phyloP scores from a whole-genome alignment of 2,888 invertebrate species.

The Slavum lentiscoides region DNA sequence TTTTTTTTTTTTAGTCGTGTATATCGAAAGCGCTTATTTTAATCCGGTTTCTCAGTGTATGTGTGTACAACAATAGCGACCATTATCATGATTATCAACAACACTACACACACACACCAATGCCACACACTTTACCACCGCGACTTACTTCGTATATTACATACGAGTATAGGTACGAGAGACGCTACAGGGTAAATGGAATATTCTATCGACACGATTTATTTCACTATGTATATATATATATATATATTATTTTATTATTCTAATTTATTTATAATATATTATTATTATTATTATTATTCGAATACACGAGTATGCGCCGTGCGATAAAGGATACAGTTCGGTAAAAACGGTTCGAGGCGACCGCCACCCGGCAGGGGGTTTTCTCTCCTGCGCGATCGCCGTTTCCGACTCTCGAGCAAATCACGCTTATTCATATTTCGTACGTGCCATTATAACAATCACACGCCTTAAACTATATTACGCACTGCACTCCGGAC shows the following conservation, averaged over 20 bases:
- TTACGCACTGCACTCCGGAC: too few relatives aligned
- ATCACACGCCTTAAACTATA: too few relatives aligned
- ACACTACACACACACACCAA: conserved; percentile 16
- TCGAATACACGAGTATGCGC: too few relatives aligned
- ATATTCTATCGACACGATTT: conserved; percentile 6
- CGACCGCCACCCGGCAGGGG: background rate
- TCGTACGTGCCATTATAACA: too few relatives aligned
- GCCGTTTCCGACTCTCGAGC: background rate
- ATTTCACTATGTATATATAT: background rate
- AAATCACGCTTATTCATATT: too few relatives aligned
- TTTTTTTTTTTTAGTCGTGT: conserved; percentile 27
- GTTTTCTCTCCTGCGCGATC: background rate
- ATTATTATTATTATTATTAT: too few relatives aligned
- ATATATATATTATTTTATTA: too few relatives aligned
- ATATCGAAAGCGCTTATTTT: conserved; percentile 44
- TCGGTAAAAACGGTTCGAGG: background rate
- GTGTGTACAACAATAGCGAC: conserved; percentile 39
- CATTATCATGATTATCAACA: conserved; percentile 46
- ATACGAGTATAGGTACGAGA: too few relatives aligned
- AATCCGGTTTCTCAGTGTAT: conserved; percentile 42
- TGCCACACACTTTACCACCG: conserved; percentile 30
- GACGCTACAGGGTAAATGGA: background rate
- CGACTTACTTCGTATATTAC: background rate
- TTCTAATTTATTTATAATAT: too few relatives aligned
- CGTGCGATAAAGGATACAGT: background rate